Percentiles rank a stretch among this genome's conserved stretches.
These are phyloP conservation scores for Porites cylindrica DNA, from an alignment of 92 coral and sea anemone genomes.

Conservation along the genomic window DNA sequence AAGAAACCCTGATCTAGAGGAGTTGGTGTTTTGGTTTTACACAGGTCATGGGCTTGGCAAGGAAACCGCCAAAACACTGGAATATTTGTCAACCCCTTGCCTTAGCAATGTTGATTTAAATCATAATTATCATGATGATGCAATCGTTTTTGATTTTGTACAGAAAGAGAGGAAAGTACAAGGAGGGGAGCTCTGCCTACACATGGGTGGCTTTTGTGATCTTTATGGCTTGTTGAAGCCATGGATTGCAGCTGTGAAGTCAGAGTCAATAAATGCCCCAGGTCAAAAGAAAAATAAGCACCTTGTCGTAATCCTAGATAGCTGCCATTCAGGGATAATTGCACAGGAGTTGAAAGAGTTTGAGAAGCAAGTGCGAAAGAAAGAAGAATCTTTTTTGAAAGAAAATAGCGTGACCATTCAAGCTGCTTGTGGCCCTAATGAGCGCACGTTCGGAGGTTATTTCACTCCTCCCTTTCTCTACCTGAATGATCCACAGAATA, in stretches of 20 bases:
- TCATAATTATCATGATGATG: conserved; percentile 5
- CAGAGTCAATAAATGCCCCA: conserved; percentile 20
- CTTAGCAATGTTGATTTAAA: not conserved
- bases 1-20: conserved; percentile 25
- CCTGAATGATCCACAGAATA: conserved; percentile 56
- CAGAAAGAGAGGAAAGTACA: conserved; percentile 38
- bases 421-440: conserved; percentile 68
- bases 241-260: conserved; percentile 66
- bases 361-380: not conserved
- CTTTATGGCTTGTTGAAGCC: conserved; percentile 66
- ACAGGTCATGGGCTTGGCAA: conserved; percentile 73
- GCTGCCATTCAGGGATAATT: conserved; percentile 72
- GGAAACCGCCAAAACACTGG: not conserved
- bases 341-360: conserved; percentile 54
- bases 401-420: conserved; percentile 73
- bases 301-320: conserved; percentile 67
- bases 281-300: conserved; percentile 60
- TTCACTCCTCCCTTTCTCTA: conserved; percentile 69
- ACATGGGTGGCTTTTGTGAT: conserved; percentile 68
- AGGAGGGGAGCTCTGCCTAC: conserved; percentile 76
- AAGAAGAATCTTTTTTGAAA: conserved; percentile 14
- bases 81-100: conserved; percentile 28
- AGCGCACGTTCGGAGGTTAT: conserved; percentile 63
- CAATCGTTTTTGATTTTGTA: conserved; percentile 3
- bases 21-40: conserved; percentile 71